These are phyloP conservation scores for Montipora efflorescens DNA, from an alignment of 64 coral and sea anemone species.

Conservation along the genomic window DNA sequence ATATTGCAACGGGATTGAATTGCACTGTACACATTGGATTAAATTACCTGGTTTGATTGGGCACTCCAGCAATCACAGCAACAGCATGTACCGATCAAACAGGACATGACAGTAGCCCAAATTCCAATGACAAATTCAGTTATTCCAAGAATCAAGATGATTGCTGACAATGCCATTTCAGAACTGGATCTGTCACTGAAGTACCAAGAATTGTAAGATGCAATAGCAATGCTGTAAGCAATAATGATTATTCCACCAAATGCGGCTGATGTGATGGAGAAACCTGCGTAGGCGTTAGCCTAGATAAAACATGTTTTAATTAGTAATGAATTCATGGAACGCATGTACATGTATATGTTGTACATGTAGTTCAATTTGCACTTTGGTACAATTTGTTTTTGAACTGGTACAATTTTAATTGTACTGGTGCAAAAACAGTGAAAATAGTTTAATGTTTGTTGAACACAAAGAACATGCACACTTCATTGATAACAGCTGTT, in stretches of 20 bases:
- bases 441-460: too few relatives aligned
- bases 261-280: not conserved
- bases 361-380: too few relatives aligned
- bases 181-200: not conserved
- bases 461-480: too few relatives aligned
- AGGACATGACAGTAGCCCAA: not conserved
- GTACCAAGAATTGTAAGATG: not conserved
- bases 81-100: not conserved
- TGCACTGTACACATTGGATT: too few relatives aligned
- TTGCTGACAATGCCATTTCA: constrained; percentile 6
- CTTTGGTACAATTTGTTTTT: too few relatives aligned
- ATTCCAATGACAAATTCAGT: constrained; percentile 41
- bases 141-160: constrained; percentile 38
- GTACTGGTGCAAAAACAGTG: too few relatives aligned
- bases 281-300: constrained; percentile 1
- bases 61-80: not conserved
- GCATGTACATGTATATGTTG: too few relatives aligned
- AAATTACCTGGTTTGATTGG: not conserved
- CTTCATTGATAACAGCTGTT: too few relatives aligned
- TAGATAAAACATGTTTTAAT: not conserved
- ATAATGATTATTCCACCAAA: constrained; percentile 22
- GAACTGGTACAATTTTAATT: too few relatives aligned
- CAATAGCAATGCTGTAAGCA: not conserved
- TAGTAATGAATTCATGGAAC: too few relatives aligned
- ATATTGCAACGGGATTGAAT: too few relatives aligned